Conservation (phyloP, 2,888 invertebrate genomes). For the Nomada ferruginata region DNA sequence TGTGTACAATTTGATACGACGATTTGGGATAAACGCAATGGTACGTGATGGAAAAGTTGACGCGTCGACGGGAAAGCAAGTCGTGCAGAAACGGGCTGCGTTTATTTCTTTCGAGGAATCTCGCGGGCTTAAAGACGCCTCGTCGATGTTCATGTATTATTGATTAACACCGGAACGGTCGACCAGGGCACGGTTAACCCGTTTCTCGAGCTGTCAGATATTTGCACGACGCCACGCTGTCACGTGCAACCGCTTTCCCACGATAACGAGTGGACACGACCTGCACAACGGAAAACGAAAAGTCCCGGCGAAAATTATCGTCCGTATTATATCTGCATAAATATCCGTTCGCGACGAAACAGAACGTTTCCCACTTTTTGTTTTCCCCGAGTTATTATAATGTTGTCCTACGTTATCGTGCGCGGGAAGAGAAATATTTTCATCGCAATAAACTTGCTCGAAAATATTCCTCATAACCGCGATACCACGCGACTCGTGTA, state of each 20-base stretch:
- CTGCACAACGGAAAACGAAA: slow-evolving; percentile 11
- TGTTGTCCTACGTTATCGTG: neutral
- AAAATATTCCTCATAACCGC: neutral
- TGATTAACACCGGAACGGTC: slow-evolving; percentile 26
- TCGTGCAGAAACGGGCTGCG: slow-evolving; percentile 30
- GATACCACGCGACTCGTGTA: too few species aligned
- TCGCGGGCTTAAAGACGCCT: slow-evolving; percentile 17
- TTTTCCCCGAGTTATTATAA: neutral
- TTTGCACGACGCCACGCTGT: slow-evolving; percentile 28
- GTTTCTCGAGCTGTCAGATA: slow-evolving; percentile 16
- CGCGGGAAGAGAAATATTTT: neutral
- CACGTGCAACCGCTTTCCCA: slow-evolving; percentile 40
- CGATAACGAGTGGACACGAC: slow-evolving; percentile 22
- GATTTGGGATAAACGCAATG: neutral
- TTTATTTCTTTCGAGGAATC: slow-evolving; percentile 22
- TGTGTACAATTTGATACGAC: too few species aligned
- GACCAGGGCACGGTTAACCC: slow-evolving; percentile 10
- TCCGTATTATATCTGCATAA: neutral
- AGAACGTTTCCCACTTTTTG: slow-evolving; percentile 21
- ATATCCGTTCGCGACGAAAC: neutral
- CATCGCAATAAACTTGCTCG: too few species aligned
- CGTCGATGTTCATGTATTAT: slow-evolving; percentile 51
- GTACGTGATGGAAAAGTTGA: neutral
- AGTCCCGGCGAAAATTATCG: slow-evolving; percentile 19
- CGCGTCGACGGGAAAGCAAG: neutral